phyloP scores from a whole-genome alignment of 2,888 invertebrate genomes.

The Xanthostigma xanthostigma region DNA sequence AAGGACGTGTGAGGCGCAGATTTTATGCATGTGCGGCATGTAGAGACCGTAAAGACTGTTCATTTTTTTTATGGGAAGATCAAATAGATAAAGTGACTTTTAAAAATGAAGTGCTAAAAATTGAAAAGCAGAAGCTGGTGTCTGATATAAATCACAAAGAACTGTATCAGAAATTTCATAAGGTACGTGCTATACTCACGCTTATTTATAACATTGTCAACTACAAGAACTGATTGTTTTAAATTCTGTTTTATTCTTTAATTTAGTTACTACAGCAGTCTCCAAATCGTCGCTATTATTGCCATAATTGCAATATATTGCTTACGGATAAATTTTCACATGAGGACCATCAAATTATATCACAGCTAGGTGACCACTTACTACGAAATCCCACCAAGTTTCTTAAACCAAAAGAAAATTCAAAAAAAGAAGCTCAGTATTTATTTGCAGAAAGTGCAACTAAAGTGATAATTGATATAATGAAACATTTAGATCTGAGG shows the following conservation, averaged over 20 bases:
- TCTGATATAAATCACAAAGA: slow-evolving; percentile 36
- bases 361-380: slow-evolving; percentile 38
- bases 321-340: slow-evolving; percentile 32
- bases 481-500: slow-evolving; percentile 43
- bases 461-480: slow-evolving; percentile 44
- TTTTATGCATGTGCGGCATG: slow-evolving; percentile 78
- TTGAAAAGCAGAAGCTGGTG: slow-evolving; percentile 29
- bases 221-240: too few relatives aligned
- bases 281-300: slow-evolving; percentile 39
- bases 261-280: slow-evolving; percentile 31
- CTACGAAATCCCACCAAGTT: slow-evolving; percentile 48
- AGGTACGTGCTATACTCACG: slow-evolving; percentile 24
- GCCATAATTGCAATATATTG: slow-evolving; percentile 45
- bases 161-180: slow-evolving; percentile 34
- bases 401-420: slow-evolving; percentile 51
- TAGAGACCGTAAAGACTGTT: slow-evolving; percentile 62
- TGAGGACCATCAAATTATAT: slow-evolving; percentile 35
- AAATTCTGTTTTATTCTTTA: background rate
- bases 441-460: slow-evolving; percentile 60
- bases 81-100: slow-evolving; percentile 28
- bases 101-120: slow-evolving; percentile 32
- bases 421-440: slow-evolving; percentile 77
- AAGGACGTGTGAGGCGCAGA: slow-evolving; percentile 25
- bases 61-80: slow-evolving; percentile 45
- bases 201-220: too few relatives aligned